These are phyloP conservation scores for Drosophila macrothrix DNA, from an alignment of 2,888 invertebrate genomes.

Conservation along the genomic window DNA sequence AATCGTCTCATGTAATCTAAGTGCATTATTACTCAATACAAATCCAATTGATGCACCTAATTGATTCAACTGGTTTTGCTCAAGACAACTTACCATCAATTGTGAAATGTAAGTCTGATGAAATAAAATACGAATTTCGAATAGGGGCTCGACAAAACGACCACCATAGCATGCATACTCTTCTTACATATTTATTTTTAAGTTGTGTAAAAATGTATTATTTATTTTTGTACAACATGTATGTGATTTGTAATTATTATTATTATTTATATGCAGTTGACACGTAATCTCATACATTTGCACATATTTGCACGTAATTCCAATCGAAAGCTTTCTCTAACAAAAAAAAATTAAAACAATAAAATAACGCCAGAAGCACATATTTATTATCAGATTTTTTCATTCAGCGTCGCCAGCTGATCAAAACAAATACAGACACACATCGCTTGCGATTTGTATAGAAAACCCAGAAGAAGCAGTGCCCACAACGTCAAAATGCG, in stretches of 20 bases:
- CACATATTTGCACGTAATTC: conserved; percentile 9
- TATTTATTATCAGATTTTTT: conserved; percentile 34
- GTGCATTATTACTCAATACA: conserved; percentile 38
- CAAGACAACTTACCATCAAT: conserved; percentile 10
- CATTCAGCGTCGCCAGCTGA: conserved; percentile 49
- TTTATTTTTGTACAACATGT: not conserved
- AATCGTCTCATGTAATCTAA: conserved; percentile 46
- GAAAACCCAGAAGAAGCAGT: conserved; percentile 56
- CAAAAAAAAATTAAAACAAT: conserved; percentile 8
- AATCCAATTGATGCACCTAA: conserved; percentile 27
- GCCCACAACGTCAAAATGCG: conserved; percentile 59
- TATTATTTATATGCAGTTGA: conserved; percentile 19
- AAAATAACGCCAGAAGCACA: conserved; percentile 30
- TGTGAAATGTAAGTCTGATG: conserved; percentile 54
- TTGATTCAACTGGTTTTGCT: conserved; percentile 39
- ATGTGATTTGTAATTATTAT: conserved; percentile 1
- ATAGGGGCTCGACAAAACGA: not conserved
- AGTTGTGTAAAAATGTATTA: not conserved
- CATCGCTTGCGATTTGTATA: conserved; percentile 56
- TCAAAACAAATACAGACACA: conserved; percentile 49
- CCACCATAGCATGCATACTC: not conserved
- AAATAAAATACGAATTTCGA: conserved; percentile 15
- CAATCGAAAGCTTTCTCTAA: conserved; percentile 33
- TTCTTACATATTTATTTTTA: too few species aligned
- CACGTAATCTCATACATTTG: conserved; percentile 31